phyloP scores from a whole-genome alignment of 2,113 vertebrate genomes.

The Hyla sarda region DNA sequence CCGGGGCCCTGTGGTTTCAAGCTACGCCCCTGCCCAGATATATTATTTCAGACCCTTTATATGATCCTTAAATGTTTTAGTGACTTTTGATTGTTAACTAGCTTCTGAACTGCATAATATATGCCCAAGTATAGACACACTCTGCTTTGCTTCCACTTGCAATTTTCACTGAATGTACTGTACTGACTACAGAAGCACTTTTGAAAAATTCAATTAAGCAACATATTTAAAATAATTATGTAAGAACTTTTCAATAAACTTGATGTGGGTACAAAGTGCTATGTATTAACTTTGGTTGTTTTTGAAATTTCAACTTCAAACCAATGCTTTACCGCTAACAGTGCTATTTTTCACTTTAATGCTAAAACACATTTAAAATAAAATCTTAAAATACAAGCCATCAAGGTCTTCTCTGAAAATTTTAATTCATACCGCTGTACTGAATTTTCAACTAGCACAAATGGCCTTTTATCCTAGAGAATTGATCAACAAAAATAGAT shows the following conservation, averaged over 20 bases:
- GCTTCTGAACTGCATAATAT: constrained; percentile 8
- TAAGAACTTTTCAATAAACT: constrained; percentile 22
- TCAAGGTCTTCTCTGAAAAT: neutral
- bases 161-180: constrained; percentile 37
- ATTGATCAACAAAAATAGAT: neutral
- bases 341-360: neutral
- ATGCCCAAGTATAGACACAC: constrained; percentile 21
- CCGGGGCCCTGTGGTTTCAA: too few species aligned
- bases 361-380: constrained; percentile 1
- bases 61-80: neutral
- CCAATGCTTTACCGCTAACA: neutral
- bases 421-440: neutral
- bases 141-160: constrained; percentile 11
- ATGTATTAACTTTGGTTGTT: constrained; percentile 27
- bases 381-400: neutral
- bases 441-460: neutral
- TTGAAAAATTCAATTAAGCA: constrained; percentile 39
- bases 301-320: constrained; percentile 22
- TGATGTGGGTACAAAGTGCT: neutral
- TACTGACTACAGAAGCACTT: constrained; percentile 41
- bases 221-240: constrained; percentile 25
- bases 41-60: neutral
- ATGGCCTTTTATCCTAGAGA: neutral
- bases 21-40: too few species aligned
- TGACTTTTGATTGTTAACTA: neutral